Base-by-base conservation (phyloP, 2,113 vertebrate species). In the Aleadryas rufinucha region DNA sequence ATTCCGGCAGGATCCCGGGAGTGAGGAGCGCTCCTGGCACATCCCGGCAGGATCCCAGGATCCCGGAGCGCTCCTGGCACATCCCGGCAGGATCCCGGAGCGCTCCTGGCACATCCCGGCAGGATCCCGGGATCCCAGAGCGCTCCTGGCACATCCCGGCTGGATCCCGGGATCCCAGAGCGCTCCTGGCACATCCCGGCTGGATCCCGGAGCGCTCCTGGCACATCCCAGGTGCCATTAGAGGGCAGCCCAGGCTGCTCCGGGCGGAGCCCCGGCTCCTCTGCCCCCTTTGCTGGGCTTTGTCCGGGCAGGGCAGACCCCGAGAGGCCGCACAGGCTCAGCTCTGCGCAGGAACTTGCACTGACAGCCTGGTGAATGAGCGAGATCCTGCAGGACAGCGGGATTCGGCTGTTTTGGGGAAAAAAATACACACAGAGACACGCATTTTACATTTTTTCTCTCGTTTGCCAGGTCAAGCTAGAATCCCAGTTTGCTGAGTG, bases 291-390 rank as follows among this genome's bases (percentile, higher is more conserved):
- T 97, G 92, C 97, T 93, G 97, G 97, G 96, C 97, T 97, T 93
- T 96, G 94, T 96, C 93, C 88, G 97, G 97, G 75, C 97, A 97
- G 97, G 97, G 96, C 97, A 97, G 97, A 97, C 77, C 94, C 96
- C 87, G 95, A 94, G 96, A 96, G 96, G 95, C 95, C 95, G 97
- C 96, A 93, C 91, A 94, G 95, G 91, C 96, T 96, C 95, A 79
- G 94, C 93, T 94, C 90, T 22, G 86, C 56, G 41, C 89, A 79
- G 87, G 90, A 84, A 54, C 91, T 88, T 33, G 75, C 95, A 61
- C 96, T 95, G 97, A 91, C 86, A 97, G 91, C 68, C 87, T 39
- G 84, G 61, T 45, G 81, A 56, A 35, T 35, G 77, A 45, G 8
- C 6, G 13, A 19, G 30, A 33, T 57, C 82, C 89, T 41, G 69